These are phyloP conservation scores for Pomatorhinus ruficollis DNA, from an alignment of 2,113 vertebrate genomes.

Conservation along the genomic window DNA sequence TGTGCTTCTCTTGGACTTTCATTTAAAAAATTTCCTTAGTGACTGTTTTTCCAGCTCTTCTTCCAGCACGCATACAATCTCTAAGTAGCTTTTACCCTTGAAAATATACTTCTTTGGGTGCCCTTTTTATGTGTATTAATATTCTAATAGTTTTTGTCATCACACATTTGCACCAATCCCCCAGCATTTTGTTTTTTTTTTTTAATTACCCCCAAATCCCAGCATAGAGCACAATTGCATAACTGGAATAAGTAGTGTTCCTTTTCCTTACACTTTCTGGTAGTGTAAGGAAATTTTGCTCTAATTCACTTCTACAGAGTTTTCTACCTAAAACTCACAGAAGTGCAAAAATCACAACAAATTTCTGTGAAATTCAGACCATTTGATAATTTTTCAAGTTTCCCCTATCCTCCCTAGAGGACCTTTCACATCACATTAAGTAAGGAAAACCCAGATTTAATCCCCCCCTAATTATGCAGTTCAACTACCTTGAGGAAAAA, in stretches of 20 bases:
- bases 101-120: background rate
- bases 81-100: background rate
- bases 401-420: background rate
- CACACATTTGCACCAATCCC: fast-evolving
- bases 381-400: background rate
- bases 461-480: background rate
- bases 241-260: background rate
- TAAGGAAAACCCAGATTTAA: background rate
- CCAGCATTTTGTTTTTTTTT: background rate
- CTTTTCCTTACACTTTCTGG: background rate
- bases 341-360: background rate
- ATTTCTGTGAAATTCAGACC: background rate
- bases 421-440: background rate
- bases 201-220: fast-evolving
- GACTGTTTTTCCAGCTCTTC: background rate
- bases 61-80: background rate
- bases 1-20: background rate
- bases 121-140: background rate
- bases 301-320: background rate
- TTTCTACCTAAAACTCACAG: background rate
- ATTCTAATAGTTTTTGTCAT: background rate
- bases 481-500: background rate
- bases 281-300: background rate
- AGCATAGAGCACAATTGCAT: fast-evolving
- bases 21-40: background rate